phyloP scores from a whole-genome alignment of 1,140 invertebrate species.

The Daktulosphaira vitifoliae region DNA sequence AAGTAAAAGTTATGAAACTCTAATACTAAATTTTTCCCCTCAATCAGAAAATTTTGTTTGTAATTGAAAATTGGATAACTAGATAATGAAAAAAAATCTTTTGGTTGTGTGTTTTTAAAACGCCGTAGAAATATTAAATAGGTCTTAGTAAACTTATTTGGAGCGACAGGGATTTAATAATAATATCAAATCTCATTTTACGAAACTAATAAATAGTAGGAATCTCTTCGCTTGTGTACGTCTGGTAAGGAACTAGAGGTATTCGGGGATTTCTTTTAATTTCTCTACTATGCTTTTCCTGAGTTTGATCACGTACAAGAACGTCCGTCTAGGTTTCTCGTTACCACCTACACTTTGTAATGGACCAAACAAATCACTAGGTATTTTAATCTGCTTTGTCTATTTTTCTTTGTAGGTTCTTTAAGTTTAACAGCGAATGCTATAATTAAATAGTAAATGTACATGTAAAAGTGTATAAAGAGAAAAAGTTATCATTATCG shows the following conservation, averaged over 20 bases:
- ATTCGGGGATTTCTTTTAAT: conserved; percentile 17
- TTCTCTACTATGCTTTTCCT: conserved; percentile 15
- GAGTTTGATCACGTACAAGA: conserved; percentile 26
- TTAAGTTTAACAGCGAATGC: too few relatives aligned
- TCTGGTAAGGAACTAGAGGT: background rate
- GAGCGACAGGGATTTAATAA: conserved; percentile 30
- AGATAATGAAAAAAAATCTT: too few relatives aligned
- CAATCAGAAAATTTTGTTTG: too few relatives aligned
- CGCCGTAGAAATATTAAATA: conserved; percentile 24
- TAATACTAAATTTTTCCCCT: too few relatives aligned
- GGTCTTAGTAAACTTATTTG: conserved; percentile 2
- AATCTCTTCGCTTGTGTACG: background rate
- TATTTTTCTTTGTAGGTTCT: background rate
- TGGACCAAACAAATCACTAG: conserved; percentile 18
- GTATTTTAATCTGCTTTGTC: background rate
- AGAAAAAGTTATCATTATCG: too few relatives aligned
- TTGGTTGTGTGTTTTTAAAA: background rate
- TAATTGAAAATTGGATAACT: too few relatives aligned
- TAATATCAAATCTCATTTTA: conserved; percentile 30
- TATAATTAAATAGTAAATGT: too few relatives aligned
- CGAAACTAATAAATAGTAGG: conserved; percentile 17
- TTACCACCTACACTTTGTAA: too few relatives aligned
- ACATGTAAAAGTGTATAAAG: too few relatives aligned
- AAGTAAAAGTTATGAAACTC: too few relatives aligned
- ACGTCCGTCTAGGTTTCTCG: background rate